These are phyloP conservation scores for Cinclus mexicanus DNA, from an alignment of 2,113 vertebrate genomes.

Conservation along the genomic window DNA sequence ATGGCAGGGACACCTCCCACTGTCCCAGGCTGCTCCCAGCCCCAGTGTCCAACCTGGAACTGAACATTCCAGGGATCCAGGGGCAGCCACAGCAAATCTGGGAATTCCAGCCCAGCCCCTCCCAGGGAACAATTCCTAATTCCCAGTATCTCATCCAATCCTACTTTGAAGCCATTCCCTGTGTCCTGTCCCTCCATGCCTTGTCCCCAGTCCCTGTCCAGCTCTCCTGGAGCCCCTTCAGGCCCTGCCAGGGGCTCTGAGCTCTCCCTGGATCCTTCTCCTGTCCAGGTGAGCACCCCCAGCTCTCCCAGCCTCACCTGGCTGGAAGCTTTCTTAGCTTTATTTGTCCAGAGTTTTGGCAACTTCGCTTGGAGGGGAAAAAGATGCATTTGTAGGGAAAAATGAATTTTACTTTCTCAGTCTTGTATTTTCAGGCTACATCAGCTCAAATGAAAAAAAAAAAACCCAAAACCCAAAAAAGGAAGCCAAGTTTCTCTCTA, in stretches of 20 bases:
- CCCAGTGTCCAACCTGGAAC: background rate
- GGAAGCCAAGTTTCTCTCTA: background rate
- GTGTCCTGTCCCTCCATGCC: fast-evolving
- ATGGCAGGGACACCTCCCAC: background rate
- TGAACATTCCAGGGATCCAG: too few species aligned
- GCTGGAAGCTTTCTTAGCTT: background rate
- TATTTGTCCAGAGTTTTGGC: background rate
- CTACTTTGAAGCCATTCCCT: background rate
- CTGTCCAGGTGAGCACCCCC: background rate
- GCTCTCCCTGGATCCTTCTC: background rate
- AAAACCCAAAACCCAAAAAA: background rate
- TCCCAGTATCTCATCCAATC: too few species aligned
- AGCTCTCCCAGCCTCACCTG: background rate
- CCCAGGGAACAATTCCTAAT: too few species aligned
- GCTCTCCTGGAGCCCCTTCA: background rate
- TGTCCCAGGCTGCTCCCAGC: background rate
- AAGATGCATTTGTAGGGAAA: background rate
- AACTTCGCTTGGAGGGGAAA: background rate
- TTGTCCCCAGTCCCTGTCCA: background rate
- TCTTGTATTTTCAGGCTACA: background rate
- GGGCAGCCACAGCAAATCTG: too few species aligned
- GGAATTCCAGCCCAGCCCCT: too few species aligned
- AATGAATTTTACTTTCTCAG: background rate
- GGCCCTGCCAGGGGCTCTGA: background rate
- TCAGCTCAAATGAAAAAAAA: background rate